phyloP scores from a whole-genome alignment of 2,113 vertebrate species.

The Callithrix jacchus region DNA sequence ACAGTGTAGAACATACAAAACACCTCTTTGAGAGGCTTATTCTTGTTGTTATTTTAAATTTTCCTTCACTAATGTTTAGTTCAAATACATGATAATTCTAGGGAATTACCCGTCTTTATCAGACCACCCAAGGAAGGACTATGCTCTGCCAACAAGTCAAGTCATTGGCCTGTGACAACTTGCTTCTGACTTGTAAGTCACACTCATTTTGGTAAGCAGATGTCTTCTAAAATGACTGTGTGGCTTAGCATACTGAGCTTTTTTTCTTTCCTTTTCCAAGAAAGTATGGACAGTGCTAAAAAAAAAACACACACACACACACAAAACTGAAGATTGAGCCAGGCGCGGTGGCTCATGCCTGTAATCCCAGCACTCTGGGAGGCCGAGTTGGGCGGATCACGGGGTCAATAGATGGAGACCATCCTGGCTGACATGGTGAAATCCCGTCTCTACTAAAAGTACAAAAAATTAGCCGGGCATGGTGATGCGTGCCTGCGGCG shows the following conservation, averaged over 20 bases:
- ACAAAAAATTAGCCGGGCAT: too few species aligned
- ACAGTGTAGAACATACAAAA: constrained; percentile 61
- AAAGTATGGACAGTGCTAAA: neutral
- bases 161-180: constrained; percentile 60
- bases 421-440: too few species aligned
- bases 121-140: constrained; percentile 46
- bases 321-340: neutral
- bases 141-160: constrained; percentile 67
- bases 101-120: constrained; percentile 73
- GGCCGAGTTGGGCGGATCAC: too few species aligned
- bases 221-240: neutral
- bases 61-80: constrained; percentile 74
- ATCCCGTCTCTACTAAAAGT: too few species aligned
- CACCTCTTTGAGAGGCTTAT: constrained; percentile 40
- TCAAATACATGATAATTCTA: constrained; percentile 78
- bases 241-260: neutral
- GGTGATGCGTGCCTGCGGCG: too few species aligned
- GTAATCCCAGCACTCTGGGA: too few species aligned
- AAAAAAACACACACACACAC: too few species aligned
- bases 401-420: too few species aligned
- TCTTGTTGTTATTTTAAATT: constrained; percentile 75
- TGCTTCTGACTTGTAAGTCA: constrained; percentile 71
- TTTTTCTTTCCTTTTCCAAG: constrained; percentile 8
- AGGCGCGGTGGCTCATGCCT: too few species aligned
- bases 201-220: constrained; percentile 62